Percentiles rank a stretch among this genome's conserved stretches.
These are phyloP conservation scores for Lasius fuliginosus DNA, from an alignment of 2,888 invertebrate genomes.

Conservation along the genomic window DNA sequence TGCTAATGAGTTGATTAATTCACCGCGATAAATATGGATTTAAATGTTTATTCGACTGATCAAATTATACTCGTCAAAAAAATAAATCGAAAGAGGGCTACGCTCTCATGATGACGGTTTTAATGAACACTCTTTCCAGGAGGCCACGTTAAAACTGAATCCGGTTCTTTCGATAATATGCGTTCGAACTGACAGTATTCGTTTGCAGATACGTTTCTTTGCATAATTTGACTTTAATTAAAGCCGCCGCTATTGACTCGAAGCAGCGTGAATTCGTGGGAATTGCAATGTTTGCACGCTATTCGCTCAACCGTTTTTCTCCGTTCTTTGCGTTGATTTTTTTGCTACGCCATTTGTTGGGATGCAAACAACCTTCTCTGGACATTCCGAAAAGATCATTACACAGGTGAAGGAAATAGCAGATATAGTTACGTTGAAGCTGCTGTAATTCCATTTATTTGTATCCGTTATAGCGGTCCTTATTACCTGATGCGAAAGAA, in stretches of 20 bases:
- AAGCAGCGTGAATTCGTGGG: slow-evolving; percentile 34
- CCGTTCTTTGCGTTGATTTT: slow-evolving; percentile 3
- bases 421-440: not conserved
- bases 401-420: slow-evolving; percentile 2
- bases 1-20: not conserved
- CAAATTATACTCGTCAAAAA: not conserved
- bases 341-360: slow-evolving; percentile 24
- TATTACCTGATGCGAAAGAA: not conserved
- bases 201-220: slow-evolving; percentile 32
- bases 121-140: slow-evolving; percentile 29
- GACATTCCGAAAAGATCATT: slow-evolving; percentile 17
- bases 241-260: slow-evolving; percentile 17
- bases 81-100: slow-evolving; percentile 5
- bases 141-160: slow-evolving; percentile 23
- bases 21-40: not conserved
- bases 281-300: slow-evolving; percentile 38
- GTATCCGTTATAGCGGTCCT: not conserved
- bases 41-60: slow-evolving; percentile 1
- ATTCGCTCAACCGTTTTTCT: slow-evolving; percentile 17
- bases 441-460: not conserved
- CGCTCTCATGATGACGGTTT: slow-evolving; percentile 10
- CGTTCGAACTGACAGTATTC: slow-evolving; percentile 37
- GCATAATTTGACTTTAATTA: slow-evolving; percentile 44
- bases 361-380: slow-evolving; percentile 29
- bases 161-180: slow-evolving; percentile 21